Evolutionary conservation across 2,797 vertebrate genomes (phyloP), one percentile per base, ranked within the genome.

Genomic region (Orientallactaga sibirica): DNA sequence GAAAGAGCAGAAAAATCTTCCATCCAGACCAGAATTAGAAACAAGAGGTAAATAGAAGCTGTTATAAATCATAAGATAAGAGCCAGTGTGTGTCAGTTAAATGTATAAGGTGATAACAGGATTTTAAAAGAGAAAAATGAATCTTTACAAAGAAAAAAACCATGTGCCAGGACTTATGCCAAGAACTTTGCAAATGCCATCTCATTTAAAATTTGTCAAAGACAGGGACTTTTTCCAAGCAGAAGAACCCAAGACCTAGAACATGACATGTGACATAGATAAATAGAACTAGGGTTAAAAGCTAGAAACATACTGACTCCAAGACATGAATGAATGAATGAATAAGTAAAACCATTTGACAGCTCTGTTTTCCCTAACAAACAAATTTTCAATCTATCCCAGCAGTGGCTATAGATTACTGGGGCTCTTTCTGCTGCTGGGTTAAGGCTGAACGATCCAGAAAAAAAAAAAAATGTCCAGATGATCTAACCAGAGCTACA

Each of bases 371-470:
- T 2, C 10, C 9, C 27, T 22, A 64, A 67, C 33, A 33, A 29
- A 20, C 33, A 24, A 25, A 33, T 15, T 7, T 1, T 24, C 1
- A 5, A 4, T 52, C 74, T n/a, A 0, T 25, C 55, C 74, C 61
- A 0, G 7, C 29, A 0, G 5, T 0, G n/a, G 22, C 33, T 77
- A 16, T 9, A 18, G 9, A 10, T 37, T 62, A 27, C 8, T 0
- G 8, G 15, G 43, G 25, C 48, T 64, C 62, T 25, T 25, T 4
- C 55, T 24, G 16, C 14, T 29, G 27, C 19, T 11, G 3, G 22
- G 2, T 12, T 4, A 1, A 48, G 20, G 19, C 20, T 20, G 18
- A 22, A 19, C 19, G 3, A 64, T 19, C 62, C 19, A 29, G 62
- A 19, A 62, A 20, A 64, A 20, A 14, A 15, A 20, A 20, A 73